These are phyloP conservation scores for Actinernus sp. DNA, from an alignment of 92 coral and sea anemone species.

Conservation along the genomic window DNA sequence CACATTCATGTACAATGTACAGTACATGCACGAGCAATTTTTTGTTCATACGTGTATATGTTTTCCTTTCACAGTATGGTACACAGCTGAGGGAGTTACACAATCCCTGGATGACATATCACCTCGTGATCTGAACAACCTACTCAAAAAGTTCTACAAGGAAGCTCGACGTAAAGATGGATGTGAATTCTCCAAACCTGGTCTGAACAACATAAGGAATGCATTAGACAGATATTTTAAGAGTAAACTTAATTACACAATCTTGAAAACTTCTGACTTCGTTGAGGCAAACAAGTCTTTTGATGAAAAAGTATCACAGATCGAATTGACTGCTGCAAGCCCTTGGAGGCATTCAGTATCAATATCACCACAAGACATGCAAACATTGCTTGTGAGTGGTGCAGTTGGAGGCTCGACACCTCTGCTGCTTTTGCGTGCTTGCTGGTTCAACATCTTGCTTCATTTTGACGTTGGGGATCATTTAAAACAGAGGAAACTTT, in stretches of 20 bases:
- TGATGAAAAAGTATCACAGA: slow-evolving; percentile 24
- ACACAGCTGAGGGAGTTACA: slow-evolving; percentile 15
- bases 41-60: no score
- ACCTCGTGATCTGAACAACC: slow-evolving; percentile 23
- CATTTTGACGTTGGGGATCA: slow-evolving; percentile 57
- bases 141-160: slow-evolving; percentile 30
- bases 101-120: slow-evolving; percentile 15
- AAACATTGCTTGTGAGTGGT: slow-evolving; percentile 25
- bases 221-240: slow-evolving; percentile 34
- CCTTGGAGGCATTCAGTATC: slow-evolving; percentile 46
- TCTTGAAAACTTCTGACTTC: slow-evolving; percentile 33
- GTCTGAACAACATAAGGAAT: slow-evolving; percentile 35
- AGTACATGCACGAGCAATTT: no score
- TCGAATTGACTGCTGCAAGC: slow-evolving; percentile 30
- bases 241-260: slow-evolving; percentile 11
- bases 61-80: slow-evolving; percentile 11
- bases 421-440: slow-evolving; percentile 22
- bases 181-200: slow-evolving; percentile 49
- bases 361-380: slow-evolving; percentile 39
- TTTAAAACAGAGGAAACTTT: slow-evolving; percentile 36
- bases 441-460: slow-evolving; percentile 46
- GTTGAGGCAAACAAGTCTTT: slow-evolving; percentile 37
- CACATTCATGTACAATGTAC: no score
- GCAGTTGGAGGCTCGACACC: slow-evolving; percentile 22
- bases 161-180: slow-evolving; percentile 47